Evolutionary conservation across 2,888 invertebrate genomes (phyloP).

Genomic region (Laothoe populi): DNA sequence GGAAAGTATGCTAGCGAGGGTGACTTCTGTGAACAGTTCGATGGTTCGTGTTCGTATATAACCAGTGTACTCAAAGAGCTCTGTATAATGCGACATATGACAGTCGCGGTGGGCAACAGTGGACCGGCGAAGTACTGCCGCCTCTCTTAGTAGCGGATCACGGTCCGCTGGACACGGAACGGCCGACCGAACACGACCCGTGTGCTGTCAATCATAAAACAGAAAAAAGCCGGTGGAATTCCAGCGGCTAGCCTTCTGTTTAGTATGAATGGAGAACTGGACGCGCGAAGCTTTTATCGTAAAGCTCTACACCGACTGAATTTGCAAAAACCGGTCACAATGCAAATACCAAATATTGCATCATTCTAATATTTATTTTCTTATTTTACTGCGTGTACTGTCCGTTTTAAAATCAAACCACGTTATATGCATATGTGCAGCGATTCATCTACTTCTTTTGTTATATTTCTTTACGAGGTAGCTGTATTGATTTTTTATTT

Average conservation of each 20-base stretch:
- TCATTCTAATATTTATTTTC: constrained; percentile 42
- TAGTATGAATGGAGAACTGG: constrained; percentile 56
- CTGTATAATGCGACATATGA: constrained; percentile 69
- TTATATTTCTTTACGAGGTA: constrained; percentile 76
- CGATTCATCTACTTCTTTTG: constrained; percentile 78
- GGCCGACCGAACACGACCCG: constrained; percentile 79
- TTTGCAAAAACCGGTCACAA: constrained; percentile 60
- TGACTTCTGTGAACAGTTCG: constrained; percentile 54
- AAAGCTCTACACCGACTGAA: constrained; percentile 55
- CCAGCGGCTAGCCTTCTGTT: constrained; percentile 71
- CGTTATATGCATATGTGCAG: constrained; percentile 66
- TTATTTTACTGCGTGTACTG: constrained; percentile 43
- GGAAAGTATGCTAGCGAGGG: constrained; percentile 36
- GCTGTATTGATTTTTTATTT: constrained; percentile 76
- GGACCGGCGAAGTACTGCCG: constrained; percentile 60
- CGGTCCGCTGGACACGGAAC: constrained; percentile 74
- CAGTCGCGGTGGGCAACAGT: constrained; percentile 42
- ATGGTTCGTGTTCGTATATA: constrained; percentile 51
- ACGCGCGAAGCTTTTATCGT: constrained; percentile 58
- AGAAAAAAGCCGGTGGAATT: constrained; percentile 71
- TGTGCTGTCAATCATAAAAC: constrained; percentile 84
- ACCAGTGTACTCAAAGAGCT: constrained; percentile 57
- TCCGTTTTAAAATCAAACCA: constrained; percentile 63
- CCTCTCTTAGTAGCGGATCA: constrained; percentile 75
- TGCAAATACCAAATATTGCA: constrained; percentile 48